These are phyloP conservation scores for Melanotaenia pygmaea DNA, from an alignment of 2,797 vertebrate species.

Conservation along the genomic window DNA sequence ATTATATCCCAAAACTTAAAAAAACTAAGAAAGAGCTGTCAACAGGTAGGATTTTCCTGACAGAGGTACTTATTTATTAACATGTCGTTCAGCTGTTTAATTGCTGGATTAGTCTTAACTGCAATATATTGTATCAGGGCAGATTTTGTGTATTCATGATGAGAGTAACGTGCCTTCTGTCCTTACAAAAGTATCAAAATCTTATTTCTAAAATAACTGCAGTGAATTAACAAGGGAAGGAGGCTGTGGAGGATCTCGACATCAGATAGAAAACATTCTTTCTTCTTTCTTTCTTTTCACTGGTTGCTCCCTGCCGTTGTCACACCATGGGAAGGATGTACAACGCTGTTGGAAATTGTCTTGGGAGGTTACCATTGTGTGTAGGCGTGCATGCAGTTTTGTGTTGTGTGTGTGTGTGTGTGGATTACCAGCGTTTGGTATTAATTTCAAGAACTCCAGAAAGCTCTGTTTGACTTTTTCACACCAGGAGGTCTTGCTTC, in stretches of 20 bases:
- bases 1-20: background rate
- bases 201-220: slow-evolving; percentile 11
- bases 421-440: slow-evolving; percentile 51
- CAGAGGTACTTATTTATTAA: background rate
- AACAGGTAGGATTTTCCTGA: background rate
- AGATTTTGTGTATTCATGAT: background rate
- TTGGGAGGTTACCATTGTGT: slow-evolving; percentile 47
- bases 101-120: background rate
- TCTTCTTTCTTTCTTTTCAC: slow-evolving; percentile 1
- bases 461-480: slow-evolving; percentile 61
- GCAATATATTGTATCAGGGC: background rate
- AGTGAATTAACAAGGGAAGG: slow-evolving; percentile 9
- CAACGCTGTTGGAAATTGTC: slow-evolving; percentile 48
- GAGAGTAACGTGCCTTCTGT: background rate
- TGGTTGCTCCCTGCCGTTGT: slow-evolving; percentile 17
- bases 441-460: slow-evolving; percentile 54
- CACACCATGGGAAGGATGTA: slow-evolving; percentile 36
- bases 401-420: slow-evolving; percentile 18
- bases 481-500: slow-evolving; percentile 58
- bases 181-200: slow-evolving; percentile 17
- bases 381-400: slow-evolving; percentile 12
- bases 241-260: slow-evolving; percentile 1
- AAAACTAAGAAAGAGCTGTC: background rate
- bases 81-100: background rate
- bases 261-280: slow-evolving; percentile 6